These are phyloP conservation scores for Basileuterus tristriatus DNA, from an alignment of 2,797 vertebrate species.

Conservation along the genomic window DNA sequence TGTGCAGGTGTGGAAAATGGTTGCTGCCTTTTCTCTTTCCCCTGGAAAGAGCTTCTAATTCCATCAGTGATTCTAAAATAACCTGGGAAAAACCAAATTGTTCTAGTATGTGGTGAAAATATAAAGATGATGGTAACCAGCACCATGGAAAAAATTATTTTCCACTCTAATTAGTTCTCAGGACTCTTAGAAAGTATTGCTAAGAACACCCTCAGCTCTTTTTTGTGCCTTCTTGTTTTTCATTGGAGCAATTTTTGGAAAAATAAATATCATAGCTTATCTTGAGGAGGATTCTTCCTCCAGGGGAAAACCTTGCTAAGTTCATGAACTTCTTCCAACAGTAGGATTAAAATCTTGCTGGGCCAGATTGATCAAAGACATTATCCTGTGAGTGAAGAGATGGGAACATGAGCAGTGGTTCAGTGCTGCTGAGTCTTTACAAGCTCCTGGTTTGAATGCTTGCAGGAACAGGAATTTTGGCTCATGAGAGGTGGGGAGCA, in stretches of 20 bases:
- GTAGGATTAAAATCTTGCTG: constrained; percentile 4
- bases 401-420: background rate
- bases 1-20: background rate
- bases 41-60: background rate
- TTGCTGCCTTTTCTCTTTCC: background rate
- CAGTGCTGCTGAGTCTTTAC: constrained; percentile 12
- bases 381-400: background rate
- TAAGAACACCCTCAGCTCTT: background rate
- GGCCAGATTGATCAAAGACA: constrained; percentile 16
- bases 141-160: background rate
- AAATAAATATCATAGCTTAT: background rate
- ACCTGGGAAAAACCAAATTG: background rate
- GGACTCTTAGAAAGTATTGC: background rate
- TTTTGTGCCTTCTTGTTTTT: background rate
- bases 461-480: constrained; percentile 28
- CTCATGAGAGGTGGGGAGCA: background rate
- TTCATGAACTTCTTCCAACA: constrained; percentile 46
- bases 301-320: constrained; percentile 4
- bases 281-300: background rate
- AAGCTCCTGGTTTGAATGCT: background rate
- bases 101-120: background rate
- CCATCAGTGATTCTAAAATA: background rate
- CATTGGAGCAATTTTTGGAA: background rate
- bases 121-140: background rate
- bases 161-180: background rate